These are phyloP conservation scores for Tiliacea citrago DNA, from an alignment of 2,888 invertebrate genomes.

Conservation along the genomic window DNA sequence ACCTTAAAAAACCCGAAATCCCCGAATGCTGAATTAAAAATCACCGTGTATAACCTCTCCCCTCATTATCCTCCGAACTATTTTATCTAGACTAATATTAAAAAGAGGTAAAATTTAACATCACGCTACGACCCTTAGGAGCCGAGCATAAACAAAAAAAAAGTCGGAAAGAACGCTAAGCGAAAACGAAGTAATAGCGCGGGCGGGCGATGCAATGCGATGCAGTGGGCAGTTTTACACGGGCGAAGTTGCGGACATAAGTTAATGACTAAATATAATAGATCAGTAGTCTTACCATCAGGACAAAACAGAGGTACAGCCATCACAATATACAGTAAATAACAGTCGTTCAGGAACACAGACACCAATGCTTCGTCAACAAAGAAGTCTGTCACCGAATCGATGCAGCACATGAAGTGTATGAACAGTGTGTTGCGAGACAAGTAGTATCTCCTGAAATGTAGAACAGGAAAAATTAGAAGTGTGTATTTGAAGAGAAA, in stretches of 20 bases:
- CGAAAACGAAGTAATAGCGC: too few species aligned
- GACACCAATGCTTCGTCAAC: conserved; percentile 81
- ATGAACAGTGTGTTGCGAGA: conserved; percentile 91
- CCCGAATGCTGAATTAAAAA: too few species aligned
- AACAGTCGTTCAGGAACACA: conserved; percentile 86
- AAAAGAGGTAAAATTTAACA: too few species aligned
- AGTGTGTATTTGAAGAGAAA: not conserved
- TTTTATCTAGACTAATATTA: not conserved
- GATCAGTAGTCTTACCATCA: conserved; percentile 73
- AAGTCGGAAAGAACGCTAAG: too few species aligned
- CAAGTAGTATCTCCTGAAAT: conserved; percentile 79
- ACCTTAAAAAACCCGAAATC: too few species aligned
- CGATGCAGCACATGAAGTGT: conserved; percentile 90
- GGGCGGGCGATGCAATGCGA: too few species aligned
- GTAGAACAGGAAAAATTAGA: not conserved
- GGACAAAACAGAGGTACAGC: conserved; percentile 85
- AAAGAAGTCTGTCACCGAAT: conserved; percentile 78
- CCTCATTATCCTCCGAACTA: not conserved
- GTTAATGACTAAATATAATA: not conserved
- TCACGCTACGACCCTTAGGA: too few species aligned
- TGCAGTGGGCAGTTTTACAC: too few species aligned
- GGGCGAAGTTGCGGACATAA: too few species aligned
- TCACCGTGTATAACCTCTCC: not conserved
- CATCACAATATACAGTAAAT: conserved; percentile 87
- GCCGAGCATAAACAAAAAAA: too few species aligned